Percentiles rank a stretch among this genome's conserved stretches.
Conservation (phyloP, 2,797 vertebrate species). For the Bradypodion ventrale region DNA sequence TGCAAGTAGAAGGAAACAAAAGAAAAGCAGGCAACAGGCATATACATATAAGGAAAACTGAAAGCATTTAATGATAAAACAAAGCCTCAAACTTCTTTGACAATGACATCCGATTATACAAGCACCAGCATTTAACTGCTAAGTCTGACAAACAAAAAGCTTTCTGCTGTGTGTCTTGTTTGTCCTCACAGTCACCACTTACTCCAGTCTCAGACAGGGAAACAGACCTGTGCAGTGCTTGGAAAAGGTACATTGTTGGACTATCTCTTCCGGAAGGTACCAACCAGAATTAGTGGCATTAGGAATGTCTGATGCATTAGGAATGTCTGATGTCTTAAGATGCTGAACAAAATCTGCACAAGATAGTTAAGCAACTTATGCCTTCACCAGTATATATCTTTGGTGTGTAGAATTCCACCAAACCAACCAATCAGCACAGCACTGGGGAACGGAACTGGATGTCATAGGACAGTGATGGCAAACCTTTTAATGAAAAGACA, state of each 20-base stretch:
- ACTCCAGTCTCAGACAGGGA: background rate
- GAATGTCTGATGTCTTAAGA: slow-evolving; percentile 9
- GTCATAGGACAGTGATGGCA: too few relatives aligned
- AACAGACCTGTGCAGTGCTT: background rate
- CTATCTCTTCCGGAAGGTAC: background rate
- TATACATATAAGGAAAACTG: slow-evolving; percentile 59
- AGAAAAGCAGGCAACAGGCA: slow-evolving; percentile 60
- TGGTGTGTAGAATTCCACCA: background rate
- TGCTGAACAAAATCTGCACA: background rate
- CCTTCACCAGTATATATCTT: too few relatives aligned
- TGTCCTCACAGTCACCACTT: background rate
- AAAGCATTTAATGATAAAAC: slow-evolving; percentile 62
- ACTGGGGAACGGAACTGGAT: too few relatives aligned
- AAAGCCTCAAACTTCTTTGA: slow-evolving; percentile 19
- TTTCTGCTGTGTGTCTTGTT: background rate
- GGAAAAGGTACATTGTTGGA: background rate
- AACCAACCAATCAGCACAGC: background rate
- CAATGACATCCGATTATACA: too few relatives aligned
- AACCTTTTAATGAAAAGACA: too few relatives aligned
- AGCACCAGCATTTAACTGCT: background rate
- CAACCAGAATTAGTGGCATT: background rate
- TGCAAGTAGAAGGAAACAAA: slow-evolving; percentile 54
- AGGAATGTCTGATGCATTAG: background rate
- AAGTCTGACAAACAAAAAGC: background rate
- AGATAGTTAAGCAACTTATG: slow-evolving; percentile 11